Percentiles rank a stretch among this genome's conserved stretches.
These are phyloP conservation scores for Colius striatus DNA, from an alignment of 2,113 vertebrate genomes.

Conservation along the genomic window DNA sequence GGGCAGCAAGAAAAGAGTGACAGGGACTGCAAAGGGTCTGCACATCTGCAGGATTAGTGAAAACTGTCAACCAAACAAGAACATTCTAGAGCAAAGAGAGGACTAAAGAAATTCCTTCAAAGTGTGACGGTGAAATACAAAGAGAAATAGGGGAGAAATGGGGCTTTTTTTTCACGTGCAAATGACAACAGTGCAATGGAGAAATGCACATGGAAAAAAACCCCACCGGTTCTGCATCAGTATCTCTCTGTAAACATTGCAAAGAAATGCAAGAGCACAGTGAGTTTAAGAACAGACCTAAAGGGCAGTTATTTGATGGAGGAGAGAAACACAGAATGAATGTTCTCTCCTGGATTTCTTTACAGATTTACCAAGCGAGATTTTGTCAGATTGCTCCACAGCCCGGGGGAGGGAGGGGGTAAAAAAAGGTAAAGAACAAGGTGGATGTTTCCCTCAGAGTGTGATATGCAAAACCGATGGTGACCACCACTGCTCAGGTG, in stretches of 20 bases:
- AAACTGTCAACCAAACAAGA: neutral
- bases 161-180: neutral
- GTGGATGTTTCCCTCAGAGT: neutral
- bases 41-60: neutral
- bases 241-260: neutral
- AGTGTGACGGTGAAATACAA: slow-evolving; percentile 9
- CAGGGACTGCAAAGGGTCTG: neutral
- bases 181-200: neutral
- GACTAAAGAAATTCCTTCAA: neutral
- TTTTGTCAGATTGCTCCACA: neutral
- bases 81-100: neutral
- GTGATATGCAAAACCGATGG: neutral
- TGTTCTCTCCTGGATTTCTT: neutral
- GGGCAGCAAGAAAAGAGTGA: neutral
- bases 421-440: neutral
- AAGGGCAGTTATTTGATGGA: slow-evolving; percentile 29
- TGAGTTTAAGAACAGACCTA: slow-evolving; percentile 11
- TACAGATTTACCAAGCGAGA: neutral
- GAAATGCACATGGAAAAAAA: neutral
- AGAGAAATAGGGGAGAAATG: neutral
- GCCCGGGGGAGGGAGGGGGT: no score
- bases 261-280: neutral
- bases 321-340: slow-evolving; percentile 13
- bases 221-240: neutral
- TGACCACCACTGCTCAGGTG: neutral